Conservation (phyloP, 2,888 invertebrate species). For the Coenonympha arcania region DNA sequence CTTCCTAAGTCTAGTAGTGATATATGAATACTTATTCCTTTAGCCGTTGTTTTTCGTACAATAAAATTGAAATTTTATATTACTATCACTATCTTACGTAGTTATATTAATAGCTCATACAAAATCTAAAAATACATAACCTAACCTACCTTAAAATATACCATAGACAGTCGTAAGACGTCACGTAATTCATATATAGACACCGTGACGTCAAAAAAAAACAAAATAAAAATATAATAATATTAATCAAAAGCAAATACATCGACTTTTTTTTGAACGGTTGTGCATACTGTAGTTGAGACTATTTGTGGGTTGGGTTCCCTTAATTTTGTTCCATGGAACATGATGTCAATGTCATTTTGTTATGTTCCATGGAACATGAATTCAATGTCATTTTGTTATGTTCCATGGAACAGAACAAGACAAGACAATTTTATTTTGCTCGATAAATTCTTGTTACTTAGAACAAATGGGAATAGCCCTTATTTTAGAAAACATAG, state of each 20-base stretch:
- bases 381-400: no score
- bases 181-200: conserved; percentile 31
- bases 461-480: no score
- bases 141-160: conserved; percentile 48
- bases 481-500: no score
- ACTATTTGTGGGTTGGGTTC: no score
- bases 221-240: conserved; percentile 29
- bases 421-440: no score
- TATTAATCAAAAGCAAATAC: conserved; percentile 44
- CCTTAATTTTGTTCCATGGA: no score
- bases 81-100: neutral
- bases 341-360: no score
- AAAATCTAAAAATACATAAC: conserved; percentile 64
- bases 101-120: conserved; percentile 64
- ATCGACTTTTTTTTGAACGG: conserved; percentile 42
- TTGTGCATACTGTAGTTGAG: conserved; percentile 38
- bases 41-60: neutral
- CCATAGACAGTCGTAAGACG: conserved; percentile 52
- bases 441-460: no score
- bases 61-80: neutral
- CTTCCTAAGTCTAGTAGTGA: no score
- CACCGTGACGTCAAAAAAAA: conserved; percentile 28
- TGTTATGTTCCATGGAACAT: no score
- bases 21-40: neutral
- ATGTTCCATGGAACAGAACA: no score